phyloP scores from a whole-genome alignment of 2,888 invertebrate genomes.

The Mythimna ferrago region DNA sequence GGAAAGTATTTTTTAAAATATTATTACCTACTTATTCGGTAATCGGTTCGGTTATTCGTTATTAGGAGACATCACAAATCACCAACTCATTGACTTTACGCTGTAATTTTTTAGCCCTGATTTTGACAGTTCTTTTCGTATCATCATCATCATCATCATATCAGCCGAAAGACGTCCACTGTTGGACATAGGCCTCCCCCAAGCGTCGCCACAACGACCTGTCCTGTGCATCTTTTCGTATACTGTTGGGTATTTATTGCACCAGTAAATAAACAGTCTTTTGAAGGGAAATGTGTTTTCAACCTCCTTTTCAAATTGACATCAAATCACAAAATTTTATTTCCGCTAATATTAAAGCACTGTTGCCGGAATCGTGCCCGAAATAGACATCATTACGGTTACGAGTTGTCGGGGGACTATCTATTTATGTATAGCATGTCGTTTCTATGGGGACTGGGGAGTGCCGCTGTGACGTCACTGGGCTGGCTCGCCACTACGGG shows the following conservation, averaged over 20 bases:
- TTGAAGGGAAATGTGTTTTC: background rate
- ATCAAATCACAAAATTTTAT: constrained; percentile 11
- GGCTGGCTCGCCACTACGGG: constrained; percentile 72
- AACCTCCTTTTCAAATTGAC: background rate
- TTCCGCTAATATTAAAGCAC: constrained; percentile 15
- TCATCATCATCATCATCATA: no score
- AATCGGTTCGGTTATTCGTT: no score
- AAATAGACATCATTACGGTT: constrained; percentile 63
- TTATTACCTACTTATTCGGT: no score
- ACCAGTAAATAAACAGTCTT: background rate
- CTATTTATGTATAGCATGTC: constrained; percentile 53
- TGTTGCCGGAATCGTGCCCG: constrained; percentile 46
- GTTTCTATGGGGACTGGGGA: constrained; percentile 71
- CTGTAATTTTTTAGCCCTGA: no score
- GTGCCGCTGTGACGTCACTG: constrained; percentile 80
- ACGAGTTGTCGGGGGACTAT: constrained; percentile 48
- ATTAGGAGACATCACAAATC: no score
- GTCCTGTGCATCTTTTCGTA: no score
- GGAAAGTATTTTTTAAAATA: no score
- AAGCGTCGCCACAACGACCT: no score
- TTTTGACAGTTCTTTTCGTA: no score
- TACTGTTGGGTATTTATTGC: background rate
- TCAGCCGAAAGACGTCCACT: no score
- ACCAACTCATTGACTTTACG: no score
- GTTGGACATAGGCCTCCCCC: no score